Base-by-base conservation (phyloP, 1,140 invertebrate genomes). In the Ephestia elutella region DNA sequence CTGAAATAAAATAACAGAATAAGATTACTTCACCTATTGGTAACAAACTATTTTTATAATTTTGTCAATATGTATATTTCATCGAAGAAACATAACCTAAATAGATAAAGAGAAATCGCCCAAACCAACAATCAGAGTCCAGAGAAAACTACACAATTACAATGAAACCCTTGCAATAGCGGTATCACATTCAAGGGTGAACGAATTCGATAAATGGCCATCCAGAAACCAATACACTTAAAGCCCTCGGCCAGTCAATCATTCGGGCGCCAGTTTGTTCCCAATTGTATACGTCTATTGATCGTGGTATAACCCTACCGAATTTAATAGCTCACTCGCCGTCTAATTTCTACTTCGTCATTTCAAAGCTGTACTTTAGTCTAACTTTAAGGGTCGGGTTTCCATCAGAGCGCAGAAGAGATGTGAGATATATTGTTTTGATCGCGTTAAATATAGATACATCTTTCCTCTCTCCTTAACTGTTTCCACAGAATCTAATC, bases 211-310 rank as follows among this genome's bases (percentile, higher is more conserved):
- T 70, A 63, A 70, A 63, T 64, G 63, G 63, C 55, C 61, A 59
- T 57, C 50, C 48, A 54, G 54, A 57, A 57, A 58, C 53, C 59
- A 68, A 65, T 68, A 68, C 62, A 68, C 60, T 68, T 65, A 44
- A 44, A 50, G 25, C 28, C 44, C 54, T 19, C 17, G 35, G n/a
- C 55, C 30, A 58, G 54, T 60, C 49, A 38, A 58, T 58, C 49
- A 58, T 51, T 48, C 11, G 48, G 19, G 15, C 21, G 19, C 54
- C 54, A 18, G 53, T 54, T 54, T 54, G 51, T 56, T 51, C 28
- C 17, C 28, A 8, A 51, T 51, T 56, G 54, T 32, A 32, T 50
- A 48, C 15, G 17, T 19, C 21, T 9, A 56, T 20, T 44, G 28
- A 51, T 58, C 19, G 11, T 17, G 44, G 15, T 50, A 11, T 32